Percentiles rank a stretch among this genome's conserved stretches.
Evolutionary conservation across 2,797 vertebrate genomes (phyloP).

Genomic region (Bradypus variegatus): DNA sequence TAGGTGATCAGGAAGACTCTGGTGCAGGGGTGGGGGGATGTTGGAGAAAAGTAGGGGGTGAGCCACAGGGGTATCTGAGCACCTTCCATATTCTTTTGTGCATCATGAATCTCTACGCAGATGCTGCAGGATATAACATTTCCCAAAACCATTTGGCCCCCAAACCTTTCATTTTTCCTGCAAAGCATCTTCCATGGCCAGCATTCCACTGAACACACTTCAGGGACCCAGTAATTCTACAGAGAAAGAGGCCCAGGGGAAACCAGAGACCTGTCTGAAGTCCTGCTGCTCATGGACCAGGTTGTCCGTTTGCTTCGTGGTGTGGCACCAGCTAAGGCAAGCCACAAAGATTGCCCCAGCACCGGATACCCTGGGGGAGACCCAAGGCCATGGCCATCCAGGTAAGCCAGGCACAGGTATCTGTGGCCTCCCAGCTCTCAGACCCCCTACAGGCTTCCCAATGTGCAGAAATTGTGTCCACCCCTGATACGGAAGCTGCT

Average conservation of each 20-base stretch:
- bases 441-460: conserved; percentile 66
- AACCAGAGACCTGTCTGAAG: neutral
- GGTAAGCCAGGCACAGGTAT: conserved; percentile 78
- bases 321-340: conserved; percentile 83
- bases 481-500: conserved; percentile 73
- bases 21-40: too few relatives aligned
- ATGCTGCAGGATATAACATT: neutral
- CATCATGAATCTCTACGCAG: neutral
- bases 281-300: conserved; percentile 67
- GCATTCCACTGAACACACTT: neutral
- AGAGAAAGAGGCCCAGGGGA: neutral
- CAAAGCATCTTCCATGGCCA: neutral
- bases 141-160: neutral
- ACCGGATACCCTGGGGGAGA: conserved; percentile 63
- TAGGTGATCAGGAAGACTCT: neutral
- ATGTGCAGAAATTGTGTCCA: conserved; percentile 78
- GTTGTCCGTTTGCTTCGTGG: conserved; percentile 85
- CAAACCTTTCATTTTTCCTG: neutral
- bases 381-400: conserved; percentile 75
- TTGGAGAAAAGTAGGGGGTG: neutral
- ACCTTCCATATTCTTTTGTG: neutral
- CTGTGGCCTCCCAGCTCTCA: conserved; percentile 74
- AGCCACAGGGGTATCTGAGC: neutral
- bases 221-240: neutral
- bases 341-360: conserved; percentile 72